phyloP scores from a whole-genome alignment of 2,888 invertebrate species.

The Cephus rjabovi region DNA sequence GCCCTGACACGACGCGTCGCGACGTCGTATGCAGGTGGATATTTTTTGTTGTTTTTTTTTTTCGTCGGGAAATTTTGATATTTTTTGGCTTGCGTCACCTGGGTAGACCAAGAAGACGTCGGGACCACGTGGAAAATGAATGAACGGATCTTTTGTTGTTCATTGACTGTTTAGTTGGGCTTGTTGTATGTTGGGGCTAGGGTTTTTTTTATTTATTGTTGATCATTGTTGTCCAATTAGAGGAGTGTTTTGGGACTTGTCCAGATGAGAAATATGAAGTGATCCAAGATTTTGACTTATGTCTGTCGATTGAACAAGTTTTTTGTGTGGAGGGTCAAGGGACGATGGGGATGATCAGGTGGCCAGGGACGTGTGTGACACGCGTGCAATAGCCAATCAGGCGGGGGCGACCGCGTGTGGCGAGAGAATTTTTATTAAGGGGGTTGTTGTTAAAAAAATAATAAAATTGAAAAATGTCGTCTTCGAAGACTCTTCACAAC shows the following conservation, averaged over 20 bases:
- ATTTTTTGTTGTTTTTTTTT: neutral
- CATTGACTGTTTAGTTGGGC: neutral
- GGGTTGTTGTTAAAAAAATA: neutral
- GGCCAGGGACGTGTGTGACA: neutral
- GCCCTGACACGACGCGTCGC: neutral
- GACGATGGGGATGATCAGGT: neutral
- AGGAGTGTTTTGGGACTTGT: neutral
- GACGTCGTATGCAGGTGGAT: neutral
- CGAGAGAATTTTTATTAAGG: neutral
- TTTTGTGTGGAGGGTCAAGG: neutral
- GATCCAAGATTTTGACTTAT: neutral
- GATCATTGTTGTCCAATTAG: neutral
- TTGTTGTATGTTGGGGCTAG: neutral
- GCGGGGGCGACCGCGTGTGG: neutral
- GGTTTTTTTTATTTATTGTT: neutral
- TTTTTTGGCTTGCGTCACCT: neutral
- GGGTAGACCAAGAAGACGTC: neutral
- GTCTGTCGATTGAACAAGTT: neutral
- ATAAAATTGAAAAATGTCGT: constrained; percentile 44
- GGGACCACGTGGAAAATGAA: neutral
- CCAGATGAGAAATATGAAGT: neutral
- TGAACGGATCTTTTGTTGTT: neutral
- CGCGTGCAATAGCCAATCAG: neutral
- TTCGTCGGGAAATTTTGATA: neutral
- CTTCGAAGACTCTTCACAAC: constrained; percentile 66